Percentiles rank a stretch among this genome's conserved stretches.
Evolutionary conservation across 2,797 vertebrate species (phyloP).

Genomic region (Echiichthys vipera): DNA sequence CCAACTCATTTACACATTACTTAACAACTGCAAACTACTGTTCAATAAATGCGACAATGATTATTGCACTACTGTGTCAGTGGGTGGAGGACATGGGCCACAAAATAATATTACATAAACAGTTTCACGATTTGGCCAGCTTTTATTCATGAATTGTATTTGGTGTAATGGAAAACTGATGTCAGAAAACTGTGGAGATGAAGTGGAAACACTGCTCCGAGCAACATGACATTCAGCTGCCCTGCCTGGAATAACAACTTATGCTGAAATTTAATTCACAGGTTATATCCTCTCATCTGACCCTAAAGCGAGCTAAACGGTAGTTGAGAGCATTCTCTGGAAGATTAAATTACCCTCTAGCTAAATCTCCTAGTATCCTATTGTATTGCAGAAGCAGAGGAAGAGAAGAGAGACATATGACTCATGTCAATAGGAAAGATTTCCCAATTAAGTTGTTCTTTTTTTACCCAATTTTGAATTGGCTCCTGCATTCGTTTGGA

Average conservation of each 20-base stretch:
- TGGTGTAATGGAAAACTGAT: constrained; percentile 31
- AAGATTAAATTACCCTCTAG: constrained; percentile 60
- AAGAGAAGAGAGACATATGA: constrained; percentile 20
- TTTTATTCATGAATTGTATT: constrained; percentile 24
- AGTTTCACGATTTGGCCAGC: not conserved
- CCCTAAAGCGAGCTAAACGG: constrained; percentile 47
- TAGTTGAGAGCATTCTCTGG: constrained; percentile 57
- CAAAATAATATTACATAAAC: constrained; percentile 2
- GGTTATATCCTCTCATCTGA: constrained; percentile 50
- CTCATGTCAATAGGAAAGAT: not conserved
- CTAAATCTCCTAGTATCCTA: constrained; percentile 55
- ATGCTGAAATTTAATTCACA: constrained; percentile 64
- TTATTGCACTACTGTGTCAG: constrained; percentile 11
- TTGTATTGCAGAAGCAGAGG: constrained; percentile 48
- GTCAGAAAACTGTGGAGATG: constrained; percentile 38
- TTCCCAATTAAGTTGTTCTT: not conserved
- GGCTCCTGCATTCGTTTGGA: not conserved
- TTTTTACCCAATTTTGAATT: not conserved
- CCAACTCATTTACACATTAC: constrained; percentile 38
- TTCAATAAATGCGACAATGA: constrained; percentile 1
- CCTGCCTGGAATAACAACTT: constrained; percentile 48
- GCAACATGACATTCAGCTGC: constrained; percentile 60
- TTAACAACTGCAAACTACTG: constrained; percentile 6
- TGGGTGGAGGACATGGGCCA: not conserved
- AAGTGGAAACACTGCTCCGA: constrained; percentile 38